Conservation (phyloP, 2,888 invertebrate species). For the Ferrisia virgata region DNA sequence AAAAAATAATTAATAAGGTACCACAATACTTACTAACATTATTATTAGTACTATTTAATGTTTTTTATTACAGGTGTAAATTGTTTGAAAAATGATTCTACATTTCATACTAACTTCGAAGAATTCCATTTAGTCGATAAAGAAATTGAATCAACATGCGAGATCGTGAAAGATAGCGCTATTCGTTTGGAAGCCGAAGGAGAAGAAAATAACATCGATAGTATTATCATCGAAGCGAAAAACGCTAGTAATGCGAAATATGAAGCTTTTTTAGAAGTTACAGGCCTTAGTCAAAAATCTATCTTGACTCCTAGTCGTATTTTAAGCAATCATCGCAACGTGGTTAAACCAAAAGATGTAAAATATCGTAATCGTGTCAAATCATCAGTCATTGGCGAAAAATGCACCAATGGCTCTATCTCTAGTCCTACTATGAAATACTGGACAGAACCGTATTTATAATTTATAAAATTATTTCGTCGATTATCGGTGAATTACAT, state of each 20-base stretch:
- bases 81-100: background rate
- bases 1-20: background rate
- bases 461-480: no score
- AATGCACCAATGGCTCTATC: constrained; percentile 51
- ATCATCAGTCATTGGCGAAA: constrained; percentile 55
- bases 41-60: background rate
- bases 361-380: constrained; percentile 69
- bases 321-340: constrained; percentile 71
- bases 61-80: background rate
- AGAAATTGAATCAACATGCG: constrained; percentile 56
- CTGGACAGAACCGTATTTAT: constrained; percentile 56
- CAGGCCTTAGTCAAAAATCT: constrained; percentile 76
- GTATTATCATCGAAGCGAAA: constrained; percentile 53
- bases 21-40: no score
- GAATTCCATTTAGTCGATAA: constrained; percentile 75
- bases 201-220: constrained; percentile 57
- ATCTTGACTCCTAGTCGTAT: constrained; percentile 67
- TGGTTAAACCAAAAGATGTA: constrained; percentile 73
- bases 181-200: constrained; percentile 55
- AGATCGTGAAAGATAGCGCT: constrained; percentile 32
- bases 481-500: background rate
- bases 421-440: constrained; percentile 54
- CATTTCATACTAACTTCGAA: constrained; percentile 64
- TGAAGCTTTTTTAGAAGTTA: constrained; percentile 74
- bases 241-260: constrained; percentile 59